phyloP scores from a whole-genome alignment of 2,797 vertebrate species.

The Hoplostethus atlanticus region DNA sequence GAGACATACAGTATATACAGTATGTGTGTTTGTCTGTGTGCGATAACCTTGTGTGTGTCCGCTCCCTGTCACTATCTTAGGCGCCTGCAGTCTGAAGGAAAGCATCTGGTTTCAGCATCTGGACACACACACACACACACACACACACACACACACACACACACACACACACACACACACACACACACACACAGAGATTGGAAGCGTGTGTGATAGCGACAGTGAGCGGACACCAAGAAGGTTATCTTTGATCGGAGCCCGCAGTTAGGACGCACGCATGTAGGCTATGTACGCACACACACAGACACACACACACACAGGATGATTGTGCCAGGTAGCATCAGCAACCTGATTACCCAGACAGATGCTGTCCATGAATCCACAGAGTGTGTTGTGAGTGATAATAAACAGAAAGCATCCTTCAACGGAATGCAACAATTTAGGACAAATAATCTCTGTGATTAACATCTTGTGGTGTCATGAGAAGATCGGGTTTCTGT shows the following conservation, averaged over 20 bases:
- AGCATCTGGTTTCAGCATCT: slow-evolving; percentile 81
- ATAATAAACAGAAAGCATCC: neutral
- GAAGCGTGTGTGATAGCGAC: slow-evolving; percentile 51
- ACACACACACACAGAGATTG: slow-evolving; percentile 2
- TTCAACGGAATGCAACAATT: neutral
- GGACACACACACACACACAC: slow-evolving; percentile 48
- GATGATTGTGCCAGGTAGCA: slow-evolving; percentile 9
- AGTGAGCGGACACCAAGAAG: slow-evolving; percentile 68
- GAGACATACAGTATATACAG: slow-evolving; percentile 35
- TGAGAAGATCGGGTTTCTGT: neutral
- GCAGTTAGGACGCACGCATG: slow-evolving; percentile 38
- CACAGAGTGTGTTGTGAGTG: slow-evolving; percentile 8
- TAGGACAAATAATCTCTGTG: slow-evolving; percentile 8
- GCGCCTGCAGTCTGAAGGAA: slow-evolving; percentile 78
- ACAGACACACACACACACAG: slow-evolving; percentile 6
- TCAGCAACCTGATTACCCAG: slow-evolving; percentile 23
- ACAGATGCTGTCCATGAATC: slow-evolving; percentile 21
- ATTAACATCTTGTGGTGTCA: neutral
- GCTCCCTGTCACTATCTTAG: slow-evolving; percentile 76
- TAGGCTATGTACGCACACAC: slow-evolving; percentile 1
- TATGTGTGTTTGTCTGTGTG: slow-evolving; percentile 25
- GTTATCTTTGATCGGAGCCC: slow-evolving; percentile 75
- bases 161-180: slow-evolving; percentile 8
- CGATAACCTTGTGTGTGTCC: slow-evolving; percentile 69
- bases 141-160: slow-evolving; percentile 25